phyloP scores from a whole-genome alignment of 1,140 invertebrate species.

The Rhysida immarginata region DNA sequence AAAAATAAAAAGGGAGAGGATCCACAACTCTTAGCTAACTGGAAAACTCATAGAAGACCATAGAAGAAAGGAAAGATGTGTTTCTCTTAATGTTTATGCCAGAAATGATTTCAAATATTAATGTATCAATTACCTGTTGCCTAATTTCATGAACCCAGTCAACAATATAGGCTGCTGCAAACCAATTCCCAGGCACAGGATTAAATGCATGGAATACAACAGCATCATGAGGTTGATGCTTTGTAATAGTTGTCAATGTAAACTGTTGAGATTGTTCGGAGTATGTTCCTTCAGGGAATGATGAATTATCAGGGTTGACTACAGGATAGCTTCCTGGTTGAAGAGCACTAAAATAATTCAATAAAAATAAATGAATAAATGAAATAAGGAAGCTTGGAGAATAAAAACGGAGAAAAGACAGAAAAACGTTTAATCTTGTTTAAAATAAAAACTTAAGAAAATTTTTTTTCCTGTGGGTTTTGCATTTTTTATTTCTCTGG shows the following conservation, averaged over 20 bases:
- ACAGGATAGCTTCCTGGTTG: slow-evolving; percentile 56
- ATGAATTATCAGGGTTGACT: slow-evolving; percentile 54
- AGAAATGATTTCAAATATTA: too few species aligned
- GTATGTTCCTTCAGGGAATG: slow-evolving; percentile 43
- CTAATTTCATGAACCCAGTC: slow-evolving; percentile 40
- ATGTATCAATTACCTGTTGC: slow-evolving; percentile 35
- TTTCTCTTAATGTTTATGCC: too few species aligned
- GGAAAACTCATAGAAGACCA: too few species aligned
- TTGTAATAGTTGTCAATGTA: slow-evolving; percentile 31
- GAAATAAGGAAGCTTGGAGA: too few species aligned
- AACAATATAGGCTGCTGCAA: slow-evolving; percentile 53
- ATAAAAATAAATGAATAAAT: background rate
- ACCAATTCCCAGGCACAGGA: slow-evolving; percentile 60
- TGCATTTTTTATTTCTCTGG: too few species aligned
- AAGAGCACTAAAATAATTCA: slow-evolving; percentile 31
- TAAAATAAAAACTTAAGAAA: too few species aligned
- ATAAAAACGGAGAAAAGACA: too few species aligned
- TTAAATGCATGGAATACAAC: slow-evolving; percentile 37
- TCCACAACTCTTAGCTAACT: too few species aligned
- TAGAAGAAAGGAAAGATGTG: too few species aligned
- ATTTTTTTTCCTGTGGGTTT: too few species aligned
- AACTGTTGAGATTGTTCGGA: slow-evolving; percentile 25
- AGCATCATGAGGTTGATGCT: slow-evolving; percentile 35
- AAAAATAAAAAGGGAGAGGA: too few species aligned
- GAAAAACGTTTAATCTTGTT: too few species aligned